Evolutionary conservation across 2,113 vertebrate genomes (phyloP).

Genomic region (Anarrhichthys ocellatus): DNA sequence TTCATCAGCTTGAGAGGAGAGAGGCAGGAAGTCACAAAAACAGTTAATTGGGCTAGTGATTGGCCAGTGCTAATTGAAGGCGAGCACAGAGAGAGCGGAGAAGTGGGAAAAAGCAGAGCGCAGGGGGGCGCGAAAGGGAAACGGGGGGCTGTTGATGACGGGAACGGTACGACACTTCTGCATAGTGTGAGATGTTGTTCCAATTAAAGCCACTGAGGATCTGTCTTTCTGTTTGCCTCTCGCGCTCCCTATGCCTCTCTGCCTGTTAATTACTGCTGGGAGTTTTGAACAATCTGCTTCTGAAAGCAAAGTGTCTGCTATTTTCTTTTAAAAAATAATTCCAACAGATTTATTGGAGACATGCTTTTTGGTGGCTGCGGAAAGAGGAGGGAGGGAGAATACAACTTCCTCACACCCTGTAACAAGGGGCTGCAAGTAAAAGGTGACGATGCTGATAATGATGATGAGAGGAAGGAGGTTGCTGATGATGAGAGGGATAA

Average conservation of each 20-base stretch:
- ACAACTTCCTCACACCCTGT: conserved; percentile 16
- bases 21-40: conserved; percentile 77
- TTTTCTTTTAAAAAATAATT: conserved; percentile 22
- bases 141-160: conserved; percentile 50
- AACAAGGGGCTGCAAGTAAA: background rate
- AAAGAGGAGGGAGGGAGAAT: background rate
- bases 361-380: conserved; percentile 11
- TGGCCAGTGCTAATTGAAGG: conserved; percentile 82
- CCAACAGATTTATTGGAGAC: conserved; percentile 22
- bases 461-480: conserved; percentile 5
- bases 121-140: conserved; percentile 45
- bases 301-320: conserved; percentile 69
- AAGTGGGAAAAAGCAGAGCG: conserved; percentile 51
- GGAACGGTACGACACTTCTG: conserved; percentile 63
- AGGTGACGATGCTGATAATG: conserved; percentile 39
- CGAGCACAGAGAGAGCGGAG: conserved; percentile 46
- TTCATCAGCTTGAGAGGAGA: conserved; percentile 73
- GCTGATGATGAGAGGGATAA: conserved; percentile 9
- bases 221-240: conserved; percentile 65
- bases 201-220: conserved; percentile 82
- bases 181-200: conserved; percentile 74
- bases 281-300: conserved; percentile 73
- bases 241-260: conserved; percentile 46
- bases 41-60: conserved; percentile 82
- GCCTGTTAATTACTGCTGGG: conserved; percentile 80